phyloP scores from a whole-genome alignment of 2,113 vertebrate species.

The Dryoscopus gambensis region DNA sequence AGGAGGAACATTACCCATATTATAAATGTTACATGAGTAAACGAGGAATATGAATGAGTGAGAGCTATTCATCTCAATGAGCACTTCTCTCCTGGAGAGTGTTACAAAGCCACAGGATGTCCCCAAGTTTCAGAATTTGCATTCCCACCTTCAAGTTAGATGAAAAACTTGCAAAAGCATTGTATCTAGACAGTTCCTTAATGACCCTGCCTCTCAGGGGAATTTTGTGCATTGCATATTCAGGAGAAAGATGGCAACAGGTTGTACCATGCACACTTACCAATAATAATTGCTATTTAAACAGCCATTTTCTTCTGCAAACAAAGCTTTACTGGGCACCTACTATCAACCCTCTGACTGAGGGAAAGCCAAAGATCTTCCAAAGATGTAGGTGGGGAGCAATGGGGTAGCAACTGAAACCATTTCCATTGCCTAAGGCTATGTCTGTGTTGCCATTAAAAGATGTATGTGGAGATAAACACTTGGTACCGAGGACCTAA shows the following conservation, averaged over 20 bases:
- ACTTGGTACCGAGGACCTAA: neutral
- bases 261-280: neutral
- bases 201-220: slow-evolving; percentile 18
- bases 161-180: slow-evolving; percentile 43
- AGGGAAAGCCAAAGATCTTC: neutral
- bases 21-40: slow-evolving; percentile 43
- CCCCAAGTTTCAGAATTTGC: slow-evolving; percentile 39
- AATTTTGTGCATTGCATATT: slow-evolving; percentile 25
- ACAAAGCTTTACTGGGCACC: neutral
- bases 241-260: neutral
- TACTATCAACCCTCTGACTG: neutral
- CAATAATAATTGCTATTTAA: neutral
- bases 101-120: slow-evolving; percentile 24
- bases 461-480: neutral
- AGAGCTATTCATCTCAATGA: slow-evolving; percentile 40
- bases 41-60: slow-evolving; percentile 33
- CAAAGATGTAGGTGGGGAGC: neutral
- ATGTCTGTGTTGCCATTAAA: neutral
- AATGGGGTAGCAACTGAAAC: neutral
- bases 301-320: neutral
- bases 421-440: neutral
- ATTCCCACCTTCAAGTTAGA: slow-evolving; percentile 41
- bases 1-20: neutral
- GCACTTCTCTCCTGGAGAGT: neutral
- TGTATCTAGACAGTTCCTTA: slow-evolving; percentile 42